These are phyloP conservation scores for Callipepla squamata DNA, from an alignment of 2,113 vertebrate species.

Conservation along the genomic window DNA sequence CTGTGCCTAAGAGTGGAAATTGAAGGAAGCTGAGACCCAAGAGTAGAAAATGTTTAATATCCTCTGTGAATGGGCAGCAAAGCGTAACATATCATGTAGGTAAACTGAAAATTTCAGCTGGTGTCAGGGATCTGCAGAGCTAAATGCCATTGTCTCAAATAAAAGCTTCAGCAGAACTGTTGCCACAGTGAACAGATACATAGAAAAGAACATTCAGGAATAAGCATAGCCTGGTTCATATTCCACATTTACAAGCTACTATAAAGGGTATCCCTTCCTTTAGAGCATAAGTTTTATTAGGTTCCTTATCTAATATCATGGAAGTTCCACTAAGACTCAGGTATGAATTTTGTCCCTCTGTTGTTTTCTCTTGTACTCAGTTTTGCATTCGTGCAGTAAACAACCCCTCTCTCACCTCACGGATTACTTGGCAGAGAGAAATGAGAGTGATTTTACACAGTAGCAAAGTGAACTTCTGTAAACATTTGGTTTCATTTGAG, in stretches of 20 bases:
- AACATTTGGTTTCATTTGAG: conserved; percentile 27
- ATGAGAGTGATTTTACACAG: conserved; percentile 36
- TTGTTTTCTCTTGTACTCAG: background rate
- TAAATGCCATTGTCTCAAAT: conserved; percentile 7
- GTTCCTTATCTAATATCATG: background rate
- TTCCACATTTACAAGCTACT: background rate
- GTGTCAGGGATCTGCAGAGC: background rate
- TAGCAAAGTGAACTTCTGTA: conserved; percentile 24
- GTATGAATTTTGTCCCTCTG: background rate
- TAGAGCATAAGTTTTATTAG: conserved; percentile 6
- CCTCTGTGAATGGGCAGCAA: background rate
- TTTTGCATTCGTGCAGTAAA: background rate
- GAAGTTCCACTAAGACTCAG: background rate
- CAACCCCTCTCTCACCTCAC: background rate
- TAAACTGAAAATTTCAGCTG: conserved; percentile 14
- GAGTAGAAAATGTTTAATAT: background rate
- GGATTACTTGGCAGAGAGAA: conserved; percentile 36
- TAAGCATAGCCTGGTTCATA: background rate
- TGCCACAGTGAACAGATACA: background rate
- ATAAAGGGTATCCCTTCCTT: background rate
- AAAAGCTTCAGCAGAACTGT: background rate
- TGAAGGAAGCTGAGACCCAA: background rate
- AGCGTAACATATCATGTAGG: background rate
- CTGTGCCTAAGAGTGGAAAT: background rate
- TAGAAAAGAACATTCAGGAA: background rate